phyloP scores from a whole-genome alignment of 2,113 vertebrate genomes.

The Australoheros scitulus region DNA sequence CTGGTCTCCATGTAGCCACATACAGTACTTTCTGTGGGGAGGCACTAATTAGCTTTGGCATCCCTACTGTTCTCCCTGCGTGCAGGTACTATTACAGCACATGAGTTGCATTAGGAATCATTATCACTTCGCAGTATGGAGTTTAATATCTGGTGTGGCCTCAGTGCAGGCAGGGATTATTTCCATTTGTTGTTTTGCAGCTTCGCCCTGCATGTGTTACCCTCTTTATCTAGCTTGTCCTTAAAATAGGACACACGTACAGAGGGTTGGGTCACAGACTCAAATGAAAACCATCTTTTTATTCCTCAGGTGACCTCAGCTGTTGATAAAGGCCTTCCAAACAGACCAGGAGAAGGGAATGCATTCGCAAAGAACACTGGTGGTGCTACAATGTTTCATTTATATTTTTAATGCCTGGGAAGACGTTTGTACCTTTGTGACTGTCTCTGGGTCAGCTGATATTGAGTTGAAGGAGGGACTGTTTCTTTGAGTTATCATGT shows the following conservation, averaged over 20 bases:
- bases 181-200: slow-evolving; percentile 19
- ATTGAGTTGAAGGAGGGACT: background rate
- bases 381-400: background rate
- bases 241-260: slow-evolving; percentile 15
- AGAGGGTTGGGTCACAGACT: background rate
- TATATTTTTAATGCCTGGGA: background rate
- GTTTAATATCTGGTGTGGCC: slow-evolving; percentile 45
- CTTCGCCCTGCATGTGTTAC: slow-evolving; percentile 5
- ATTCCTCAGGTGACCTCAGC: slow-evolving; percentile 19
- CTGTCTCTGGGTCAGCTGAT: background rate
- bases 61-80: slow-evolving; percentile 48
- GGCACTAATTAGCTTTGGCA: slow-evolving; percentile 62
- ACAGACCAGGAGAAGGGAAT: background rate
- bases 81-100: slow-evolving; percentile 48
- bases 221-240: slow-evolving; percentile 5
- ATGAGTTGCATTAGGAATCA: slow-evolving; percentile 48
- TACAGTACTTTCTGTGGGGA: slow-evolving; percentile 44
- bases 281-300: background rate
- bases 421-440: background rate
- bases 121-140: slow-evolving; percentile 48
- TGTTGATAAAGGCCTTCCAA: background rate
- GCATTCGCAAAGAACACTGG: background rate
- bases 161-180: slow-evolving; percentile 26
- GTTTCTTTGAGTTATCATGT: background rate
- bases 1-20: slow-evolving; percentile 39